A percentile compares a stretch with the other conserved stretches of the same genome.
Conservation (phyloP, 2,888 invertebrate species). For the Calephelis perditalis region DNA sequence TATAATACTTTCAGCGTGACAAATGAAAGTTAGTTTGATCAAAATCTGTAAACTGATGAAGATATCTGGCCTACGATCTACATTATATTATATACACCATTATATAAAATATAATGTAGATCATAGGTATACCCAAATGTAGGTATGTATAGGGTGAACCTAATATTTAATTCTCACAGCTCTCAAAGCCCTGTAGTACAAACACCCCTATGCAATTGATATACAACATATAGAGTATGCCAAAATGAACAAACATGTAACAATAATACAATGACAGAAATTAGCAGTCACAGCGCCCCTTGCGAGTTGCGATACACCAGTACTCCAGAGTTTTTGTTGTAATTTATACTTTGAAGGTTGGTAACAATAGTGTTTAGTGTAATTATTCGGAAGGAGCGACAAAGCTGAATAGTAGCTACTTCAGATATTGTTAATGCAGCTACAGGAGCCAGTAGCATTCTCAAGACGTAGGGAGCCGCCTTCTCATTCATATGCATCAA, state of each 20-base stretch:
- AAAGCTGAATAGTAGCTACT: slow-evolving; percentile 63
- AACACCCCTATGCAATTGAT: slow-evolving; percentile 42
- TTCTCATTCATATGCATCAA: slow-evolving; percentile 68
- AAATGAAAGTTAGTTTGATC: no score
- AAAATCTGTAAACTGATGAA: no score
- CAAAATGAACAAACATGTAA: slow-evolving; percentile 49
- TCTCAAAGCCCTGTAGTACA: background rate
- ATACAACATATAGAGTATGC: slow-evolving; percentile 28
- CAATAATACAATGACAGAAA: slow-evolving; percentile 64
- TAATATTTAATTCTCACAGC: background rate
- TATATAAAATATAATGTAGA: no score
- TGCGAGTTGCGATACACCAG: slow-evolving; percentile 35
- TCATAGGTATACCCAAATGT: no score
- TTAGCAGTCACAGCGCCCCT: slow-evolving; percentile 63
- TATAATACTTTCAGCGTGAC: no score
- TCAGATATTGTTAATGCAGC: slow-evolving; percentile 57
- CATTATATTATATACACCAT: no score
- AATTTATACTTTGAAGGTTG: slow-evolving; percentile 64
- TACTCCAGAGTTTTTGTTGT: slow-evolving; percentile 60
- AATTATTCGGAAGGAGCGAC: slow-evolving; percentile 74
- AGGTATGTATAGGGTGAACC: no score
- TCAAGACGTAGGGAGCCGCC: slow-evolving; percentile 51
- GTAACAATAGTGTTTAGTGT: slow-evolving; percentile 55
- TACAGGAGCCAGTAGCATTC: slow-evolving; percentile 59
- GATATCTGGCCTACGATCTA: no score